These are phyloP conservation scores for Drosophila saltans DNA, from an alignment of 1,140 invertebrate species.

Conservation along the genomic window DNA sequence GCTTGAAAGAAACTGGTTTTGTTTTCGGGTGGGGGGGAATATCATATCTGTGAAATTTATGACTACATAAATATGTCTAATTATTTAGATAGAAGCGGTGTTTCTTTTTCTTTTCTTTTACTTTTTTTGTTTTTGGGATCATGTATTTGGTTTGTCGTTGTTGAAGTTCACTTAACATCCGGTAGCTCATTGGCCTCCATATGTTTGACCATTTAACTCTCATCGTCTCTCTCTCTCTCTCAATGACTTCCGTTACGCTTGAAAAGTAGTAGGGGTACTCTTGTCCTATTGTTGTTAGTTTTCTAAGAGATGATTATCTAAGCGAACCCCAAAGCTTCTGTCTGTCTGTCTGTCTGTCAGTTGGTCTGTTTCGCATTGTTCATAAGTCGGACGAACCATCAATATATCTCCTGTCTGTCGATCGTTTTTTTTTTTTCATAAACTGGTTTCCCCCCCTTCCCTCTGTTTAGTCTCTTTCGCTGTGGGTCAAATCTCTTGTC, in stretches of 20 bases:
- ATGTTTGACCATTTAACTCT: slow-evolving; percentile 3
- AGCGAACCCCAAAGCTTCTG: slow-evolving; percentile 5
- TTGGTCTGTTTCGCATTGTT: background rate
- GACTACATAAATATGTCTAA: slow-evolving; percentile 77
- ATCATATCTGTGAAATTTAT: slow-evolving; percentile 73
- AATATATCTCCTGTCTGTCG: background rate
- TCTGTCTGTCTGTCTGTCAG: background rate
- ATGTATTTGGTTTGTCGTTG: background rate
- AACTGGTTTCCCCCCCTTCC: background rate
- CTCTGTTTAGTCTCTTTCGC: background rate
- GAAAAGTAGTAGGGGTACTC: background rate
- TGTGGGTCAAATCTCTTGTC: slow-evolving; percentile 4
- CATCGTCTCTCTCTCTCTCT: background rate
- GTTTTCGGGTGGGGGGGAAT: slow-evolving; percentile 20
- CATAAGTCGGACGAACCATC: background rate
- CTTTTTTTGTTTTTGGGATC: background rate
- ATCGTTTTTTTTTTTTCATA: background rate
- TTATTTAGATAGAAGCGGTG: slow-evolving; percentile 67
- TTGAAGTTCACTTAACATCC: slow-evolving; percentile 4
- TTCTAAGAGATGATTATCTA: slow-evolving; percentile 8
- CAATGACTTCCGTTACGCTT: slow-evolving; percentile 9
- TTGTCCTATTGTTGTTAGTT: background rate
- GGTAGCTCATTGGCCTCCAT: slow-evolving; percentile 8
- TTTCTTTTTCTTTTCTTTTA: slow-evolving; percentile 43
- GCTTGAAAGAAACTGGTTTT: slow-evolving; percentile 43